Evolutionary conservation across 2,888 invertebrate genomes (phyloP), one percentile per base, ranked within the genome.

Genomic region (Elmis aenea): DNA sequence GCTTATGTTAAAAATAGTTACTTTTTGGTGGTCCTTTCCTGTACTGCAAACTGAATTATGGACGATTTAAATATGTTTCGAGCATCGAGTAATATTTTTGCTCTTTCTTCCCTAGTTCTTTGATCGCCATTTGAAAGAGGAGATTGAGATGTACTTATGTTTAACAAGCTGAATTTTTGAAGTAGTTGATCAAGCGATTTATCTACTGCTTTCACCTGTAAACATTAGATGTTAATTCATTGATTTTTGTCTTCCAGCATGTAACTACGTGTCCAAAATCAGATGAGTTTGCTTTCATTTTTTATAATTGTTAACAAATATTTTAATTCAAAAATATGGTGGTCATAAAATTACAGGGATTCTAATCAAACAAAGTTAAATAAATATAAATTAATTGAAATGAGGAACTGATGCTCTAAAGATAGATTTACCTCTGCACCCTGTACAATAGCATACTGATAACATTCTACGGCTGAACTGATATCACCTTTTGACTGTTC

Each of bases 21-120:
- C 54, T 50, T 55, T 46, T 51, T 59, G 15, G 48, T 28, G 34
- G 50, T 52, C 26, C 55, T 55, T 42, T 64, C 58, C 38, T 74
- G 72, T 5, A 77, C 72, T 0, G 77, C 77, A 52, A 77, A 77
- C 20, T 74, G 59, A 11, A 78, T 77, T 2, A 77, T 71, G 1
- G 74, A 72, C 14, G 76, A 76, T 46, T 76, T 77, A 51, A 77
- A 76, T 0, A 75, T 71, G 43, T 75, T 76, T 46, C 74, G 71
- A 0, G 74, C 72, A 32, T 77, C 75, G 6, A 72, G 58, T 31
- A 74, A 38, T 13, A 57, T 51, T 48, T 46, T 55, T 3, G 34
- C 45, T 26, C 50, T 36, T 13, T 54, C 50, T 22, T 46, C 50
- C 27, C 38, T 45, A 2, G n/a, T 24, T 13, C 38, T 45, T 8